A percentile compares a stretch with the other conserved stretches of the same genome.
These are phyloP conservation scores for Cebidichthys violaceus DNA, from an alignment of 2,113 vertebrate genomes.

Conservation along the genomic window DNA sequence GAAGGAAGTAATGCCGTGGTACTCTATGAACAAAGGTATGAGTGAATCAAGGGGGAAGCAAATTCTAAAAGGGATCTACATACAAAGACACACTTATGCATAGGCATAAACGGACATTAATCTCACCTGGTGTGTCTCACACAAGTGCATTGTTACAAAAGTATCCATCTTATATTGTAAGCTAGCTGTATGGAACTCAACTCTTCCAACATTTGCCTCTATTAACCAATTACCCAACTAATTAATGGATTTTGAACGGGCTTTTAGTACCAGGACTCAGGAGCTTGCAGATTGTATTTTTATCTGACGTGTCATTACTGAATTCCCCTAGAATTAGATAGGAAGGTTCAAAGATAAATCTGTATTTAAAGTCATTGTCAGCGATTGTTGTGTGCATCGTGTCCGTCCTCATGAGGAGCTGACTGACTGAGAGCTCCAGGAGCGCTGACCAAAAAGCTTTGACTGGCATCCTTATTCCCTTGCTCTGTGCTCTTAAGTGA, in stretches of 20 bases:
- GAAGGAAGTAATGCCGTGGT: background rate
- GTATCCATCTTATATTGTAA: background rate
- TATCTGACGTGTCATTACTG: background rate
- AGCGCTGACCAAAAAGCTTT: conserved; percentile 26
- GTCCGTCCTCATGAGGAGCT: background rate
- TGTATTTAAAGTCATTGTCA: background rate
- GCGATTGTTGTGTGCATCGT: background rate
- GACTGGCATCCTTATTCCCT: conserved; percentile 49
- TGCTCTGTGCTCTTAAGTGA: conserved; percentile 29
- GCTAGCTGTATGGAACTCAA: background rate
- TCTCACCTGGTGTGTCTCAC: background rate
- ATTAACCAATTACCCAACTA: background rate
- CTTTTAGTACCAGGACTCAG: background rate
- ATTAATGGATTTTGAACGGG: conserved; percentile 7
- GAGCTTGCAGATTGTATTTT: background rate
- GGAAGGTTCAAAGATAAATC: background rate
- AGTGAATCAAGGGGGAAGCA: background rate
- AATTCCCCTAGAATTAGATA: background rate
- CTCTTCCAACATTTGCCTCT: background rate
- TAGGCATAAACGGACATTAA: background rate
- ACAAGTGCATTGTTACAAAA: background rate
- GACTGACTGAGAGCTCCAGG: conserved; percentile 16
- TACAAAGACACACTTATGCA: background rate
- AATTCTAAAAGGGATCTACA: background rate
- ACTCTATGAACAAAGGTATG: background rate